These are phyloP conservation scores for Phthorimaea operculella DNA, from an alignment of 1,140 invertebrate species.

Conservation along the genomic window DNA sequence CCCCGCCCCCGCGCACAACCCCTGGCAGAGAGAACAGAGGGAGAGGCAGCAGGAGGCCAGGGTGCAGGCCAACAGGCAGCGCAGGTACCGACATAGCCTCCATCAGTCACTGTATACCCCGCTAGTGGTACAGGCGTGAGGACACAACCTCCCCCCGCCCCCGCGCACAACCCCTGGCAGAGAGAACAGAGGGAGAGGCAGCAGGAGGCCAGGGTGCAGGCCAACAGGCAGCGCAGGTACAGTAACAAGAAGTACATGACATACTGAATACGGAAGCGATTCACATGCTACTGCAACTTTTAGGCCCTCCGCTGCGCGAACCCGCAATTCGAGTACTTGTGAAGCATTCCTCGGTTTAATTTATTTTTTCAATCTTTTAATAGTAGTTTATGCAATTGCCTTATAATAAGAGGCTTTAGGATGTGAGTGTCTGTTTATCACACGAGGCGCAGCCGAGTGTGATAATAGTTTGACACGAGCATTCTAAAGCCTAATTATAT, in stretches of 20 bases:
- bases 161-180: constrained; percentile 84
- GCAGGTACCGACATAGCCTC: constrained; percentile 68
- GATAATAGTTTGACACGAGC: too few relatives aligned
- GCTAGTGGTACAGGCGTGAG: constrained; percentile 26
- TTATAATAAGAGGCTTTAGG: too few relatives aligned
- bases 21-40: constrained; percentile 90
- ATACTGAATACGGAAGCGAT: too few relatives aligned
- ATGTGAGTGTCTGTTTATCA: too few relatives aligned
- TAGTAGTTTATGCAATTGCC: too few relatives aligned
- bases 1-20: constrained; percentile 71
- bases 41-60: constrained; percentile 81
- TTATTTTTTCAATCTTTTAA: too few relatives aligned
- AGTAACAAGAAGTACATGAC: too few relatives aligned
- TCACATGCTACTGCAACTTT: background rate
- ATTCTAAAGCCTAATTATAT: too few relatives aligned
- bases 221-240: constrained; percentile 66
- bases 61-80: constrained; percentile 72
- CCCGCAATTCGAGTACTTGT: too few relatives aligned
- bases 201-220: constrained; percentile 76
- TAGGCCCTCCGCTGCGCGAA: background rate
- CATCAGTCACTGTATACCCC: constrained; percentile 79
- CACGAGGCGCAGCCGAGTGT: too few relatives aligned
- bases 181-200: constrained; percentile 88
- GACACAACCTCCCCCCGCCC: constrained; percentile 35
- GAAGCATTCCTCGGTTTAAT: too few relatives aligned